Conservation (phyloP, 2,113 vertebrate species). For the Salminus brasiliensis region DNA sequence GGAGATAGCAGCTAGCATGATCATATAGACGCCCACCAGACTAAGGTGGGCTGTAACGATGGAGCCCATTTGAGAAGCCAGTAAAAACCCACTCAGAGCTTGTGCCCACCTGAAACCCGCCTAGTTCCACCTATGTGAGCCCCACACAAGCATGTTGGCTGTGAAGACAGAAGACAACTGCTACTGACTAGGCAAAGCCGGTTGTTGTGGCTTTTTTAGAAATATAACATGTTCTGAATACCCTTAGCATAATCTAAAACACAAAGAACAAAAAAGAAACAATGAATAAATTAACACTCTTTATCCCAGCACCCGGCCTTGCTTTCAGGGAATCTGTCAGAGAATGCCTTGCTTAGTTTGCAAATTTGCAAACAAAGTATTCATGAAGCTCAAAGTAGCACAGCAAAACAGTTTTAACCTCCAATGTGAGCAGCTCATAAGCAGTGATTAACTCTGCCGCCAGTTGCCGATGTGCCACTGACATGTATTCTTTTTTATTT, state of each 20-base stretch:
- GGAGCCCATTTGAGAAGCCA: too few species aligned
- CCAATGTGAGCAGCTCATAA: not conserved
- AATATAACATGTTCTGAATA: not conserved
- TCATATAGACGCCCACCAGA: too few species aligned
- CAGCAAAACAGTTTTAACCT: not conserved
- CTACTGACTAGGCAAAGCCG: not conserved
- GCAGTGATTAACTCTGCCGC: not conserved
- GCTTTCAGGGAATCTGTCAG: not conserved
- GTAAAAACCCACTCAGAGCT: too few species aligned
- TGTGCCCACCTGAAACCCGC: too few species aligned
- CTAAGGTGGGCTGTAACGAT: too few species aligned
- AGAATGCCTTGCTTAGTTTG: not conserved
- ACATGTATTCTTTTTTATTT: not conserved
- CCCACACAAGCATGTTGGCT: too few species aligned
- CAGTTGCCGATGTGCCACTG: not conserved
- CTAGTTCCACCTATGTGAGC: too few species aligned
- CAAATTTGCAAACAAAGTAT: not conserved
- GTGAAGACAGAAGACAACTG: too few species aligned
- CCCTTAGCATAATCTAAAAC: not conserved
- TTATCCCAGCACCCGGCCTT: not conserved
- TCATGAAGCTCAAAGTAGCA: not conserved
- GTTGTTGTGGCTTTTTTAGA: not conserved
- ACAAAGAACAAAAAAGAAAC: not conserved
- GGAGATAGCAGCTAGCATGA: too few species aligned
- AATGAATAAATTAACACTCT: not conserved